A percentile compares a stretch with the other conserved stretches of the same genome.
Conservation (phyloP, 2,113 vertebrate species). For the Brienomyrus brachyistius region DNA sequence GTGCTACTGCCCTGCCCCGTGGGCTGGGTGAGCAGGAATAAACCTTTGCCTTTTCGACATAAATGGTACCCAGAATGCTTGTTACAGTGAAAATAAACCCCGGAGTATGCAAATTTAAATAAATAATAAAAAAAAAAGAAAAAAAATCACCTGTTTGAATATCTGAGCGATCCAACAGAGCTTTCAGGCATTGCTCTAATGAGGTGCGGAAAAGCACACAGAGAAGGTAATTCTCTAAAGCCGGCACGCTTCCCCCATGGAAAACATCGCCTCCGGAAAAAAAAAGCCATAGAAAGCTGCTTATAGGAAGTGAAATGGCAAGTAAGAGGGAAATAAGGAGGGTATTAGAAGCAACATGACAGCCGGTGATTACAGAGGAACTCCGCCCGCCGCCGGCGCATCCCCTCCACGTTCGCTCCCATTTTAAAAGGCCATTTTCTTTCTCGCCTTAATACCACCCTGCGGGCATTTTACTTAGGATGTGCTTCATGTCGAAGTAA, state of each 20-base stretch:
- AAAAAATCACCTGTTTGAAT: slow-evolving; percentile 5
- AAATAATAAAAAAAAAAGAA: too few relatives aligned
- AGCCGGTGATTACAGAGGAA: slow-evolving; percentile 29
- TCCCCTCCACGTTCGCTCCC: background rate
- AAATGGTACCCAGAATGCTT: background rate
- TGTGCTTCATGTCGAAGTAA: slow-evolving; percentile 33
- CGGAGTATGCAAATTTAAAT: background rate
- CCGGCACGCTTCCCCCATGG: background rate
- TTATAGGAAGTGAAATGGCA: slow-evolving; percentile 10
- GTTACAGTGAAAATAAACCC: background rate
- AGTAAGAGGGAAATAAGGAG: slow-evolving; percentile 28
- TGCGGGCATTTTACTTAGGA: slow-evolving; percentile 24
- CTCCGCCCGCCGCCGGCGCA: too few relatives aligned
- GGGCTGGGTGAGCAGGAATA: background rate
- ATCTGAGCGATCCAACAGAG: background rate
- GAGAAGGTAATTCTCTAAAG: background rate
- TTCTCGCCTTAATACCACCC: slow-evolving; percentile 27
- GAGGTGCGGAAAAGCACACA: slow-evolving; percentile 11
- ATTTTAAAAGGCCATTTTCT: slow-evolving; percentile 25
- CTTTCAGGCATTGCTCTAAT: background rate
- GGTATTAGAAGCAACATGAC: slow-evolving; percentile 32
- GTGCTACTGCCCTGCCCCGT: background rate
- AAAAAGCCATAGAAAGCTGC: slow-evolving; percentile 19
- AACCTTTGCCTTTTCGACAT: slow-evolving; percentile 7
- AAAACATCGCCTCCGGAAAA: background rate